Base-by-base conservation (phyloP, 2,113 vertebrate species). In the Nannospalax galili region DNA sequence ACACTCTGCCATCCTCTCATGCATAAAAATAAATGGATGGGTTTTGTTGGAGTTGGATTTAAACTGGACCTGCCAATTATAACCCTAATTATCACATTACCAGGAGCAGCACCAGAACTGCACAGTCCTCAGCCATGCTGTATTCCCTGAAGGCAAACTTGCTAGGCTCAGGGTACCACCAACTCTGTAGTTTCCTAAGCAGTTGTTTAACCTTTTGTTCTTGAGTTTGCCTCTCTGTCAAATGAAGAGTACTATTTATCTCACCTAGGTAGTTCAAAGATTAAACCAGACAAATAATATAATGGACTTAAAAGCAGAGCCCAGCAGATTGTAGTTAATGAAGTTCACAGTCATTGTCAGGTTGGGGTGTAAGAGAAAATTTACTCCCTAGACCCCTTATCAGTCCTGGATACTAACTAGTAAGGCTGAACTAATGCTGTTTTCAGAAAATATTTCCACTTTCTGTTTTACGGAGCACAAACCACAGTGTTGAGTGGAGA, bases 101-200 rank as follows among this genome's bases (percentile, higher is more conserved):
- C 14, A 32, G 5, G 40, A 35, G 30, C 1, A 1, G 2, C 24
- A 1, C 62, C 20, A 20, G 6, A 9, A 2, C n/a, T 74, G 4
- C 17, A 52, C 52, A 24, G 17, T 40, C 1, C 45, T 20, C 70
- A 3, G 37, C 17, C 42, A 22, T 1, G 7, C 11, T 2, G 0
- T 0, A 6, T 0, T 32, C 56, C 28, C 72, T 1, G 1, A 0
- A 26, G 11, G 35, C 40, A 30, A 14, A 70, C 58, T 26, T 1
- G 35, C 24, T 28, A 3, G 37, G 22, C 19, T 80, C n/a, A 70
- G 64, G 24, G 35, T 9, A 8, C 37, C 32, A 19, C 40, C 52
- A 30, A n/a, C 22, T 30, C 22, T 16, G 5, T 52, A 35, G 58
- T 86, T 48, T 69, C 75, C 26, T 73, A 28, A 40, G 81, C 64